These are phyloP conservation scores for Xyrauchen texanus DNA, from an alignment of 2,113 vertebrate species.

Conservation along the genomic window DNA sequence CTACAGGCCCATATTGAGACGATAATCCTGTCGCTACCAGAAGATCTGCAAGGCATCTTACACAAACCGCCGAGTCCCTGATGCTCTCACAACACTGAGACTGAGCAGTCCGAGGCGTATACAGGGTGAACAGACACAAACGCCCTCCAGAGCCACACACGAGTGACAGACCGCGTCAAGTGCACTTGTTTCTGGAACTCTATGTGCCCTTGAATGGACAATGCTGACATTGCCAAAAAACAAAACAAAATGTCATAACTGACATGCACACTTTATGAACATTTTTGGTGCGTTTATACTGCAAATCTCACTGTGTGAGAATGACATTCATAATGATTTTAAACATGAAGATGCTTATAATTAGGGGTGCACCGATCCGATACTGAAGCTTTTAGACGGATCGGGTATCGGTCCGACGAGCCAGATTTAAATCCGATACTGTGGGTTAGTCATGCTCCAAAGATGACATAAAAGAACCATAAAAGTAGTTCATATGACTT, in stretches of 20 bases:
- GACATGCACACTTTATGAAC: background rate
- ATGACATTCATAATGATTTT: slow-evolving; percentile 15
- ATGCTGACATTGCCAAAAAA: slow-evolving; percentile 76
- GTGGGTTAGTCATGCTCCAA: too few relatives aligned
- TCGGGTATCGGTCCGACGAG: background rate
- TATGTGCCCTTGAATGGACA: slow-evolving; percentile 53
- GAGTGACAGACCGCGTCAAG: background rate
- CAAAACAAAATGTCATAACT: too few relatives aligned
- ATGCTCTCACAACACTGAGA: slow-evolving; percentile 37
- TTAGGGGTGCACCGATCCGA: too few relatives aligned
- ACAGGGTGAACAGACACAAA: background rate
- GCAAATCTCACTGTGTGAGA: slow-evolving; percentile 46
- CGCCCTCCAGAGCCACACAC: background rate
- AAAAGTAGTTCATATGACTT: too few relatives aligned
- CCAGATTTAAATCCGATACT: too few relatives aligned
- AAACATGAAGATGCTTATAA: slow-evolving; percentile 5
- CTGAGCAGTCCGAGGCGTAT: background rate
- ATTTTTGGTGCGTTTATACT: background rate
- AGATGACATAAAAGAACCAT: too few relatives aligned
- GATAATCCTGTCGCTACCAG: slow-evolving; percentile 88
- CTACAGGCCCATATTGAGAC: slow-evolving; percentile 86
- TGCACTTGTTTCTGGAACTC: slow-evolving; percentile 39
- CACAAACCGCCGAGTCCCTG: slow-evolving; percentile 84
- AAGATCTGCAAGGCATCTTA: slow-evolving; percentile 93
- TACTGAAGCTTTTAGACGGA: too few relatives aligned